Evolutionary conservation across 2,797 vertebrate genomes (phyloP).

Genomic region (Cebuella pygmaea): DNA sequence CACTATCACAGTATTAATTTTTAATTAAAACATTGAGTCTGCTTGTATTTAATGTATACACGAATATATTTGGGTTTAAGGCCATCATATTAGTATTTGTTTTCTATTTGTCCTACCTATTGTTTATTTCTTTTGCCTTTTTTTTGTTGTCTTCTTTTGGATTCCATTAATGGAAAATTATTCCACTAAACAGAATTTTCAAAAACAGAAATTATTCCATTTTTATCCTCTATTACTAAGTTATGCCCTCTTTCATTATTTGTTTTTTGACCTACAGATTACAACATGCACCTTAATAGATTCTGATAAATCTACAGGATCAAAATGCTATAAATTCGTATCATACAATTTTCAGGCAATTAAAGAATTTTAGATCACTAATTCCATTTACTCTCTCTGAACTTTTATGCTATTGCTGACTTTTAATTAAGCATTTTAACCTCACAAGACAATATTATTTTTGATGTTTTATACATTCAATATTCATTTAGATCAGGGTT

Average conservation of each 20-base stretch:
- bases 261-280: not conserved
- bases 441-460: not conserved
- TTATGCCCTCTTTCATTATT: not conserved
- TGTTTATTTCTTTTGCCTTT: not conserved
- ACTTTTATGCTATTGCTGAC: not conserved
- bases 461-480: not conserved
- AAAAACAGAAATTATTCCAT: not conserved
- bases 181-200: too few relatives aligned
- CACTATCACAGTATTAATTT: not conserved
- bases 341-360: not conserved
- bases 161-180: not conserved
- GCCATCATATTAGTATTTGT: not conserved
- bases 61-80: not conserved
- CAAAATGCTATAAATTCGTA: not conserved
- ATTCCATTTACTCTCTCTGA: not conserved
- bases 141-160: not conserved
- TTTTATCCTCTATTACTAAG: not conserved
- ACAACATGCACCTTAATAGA: not conserved
- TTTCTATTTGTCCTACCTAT: not conserved
- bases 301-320: not conserved
- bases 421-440: not conserved
- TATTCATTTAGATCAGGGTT: not conserved
- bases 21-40: not conserved
- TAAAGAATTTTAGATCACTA: not conserved
- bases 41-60: not conserved